Conservation (phyloP, 2,113 vertebrate species). For the Sakesphorus luctuosus region DNA sequence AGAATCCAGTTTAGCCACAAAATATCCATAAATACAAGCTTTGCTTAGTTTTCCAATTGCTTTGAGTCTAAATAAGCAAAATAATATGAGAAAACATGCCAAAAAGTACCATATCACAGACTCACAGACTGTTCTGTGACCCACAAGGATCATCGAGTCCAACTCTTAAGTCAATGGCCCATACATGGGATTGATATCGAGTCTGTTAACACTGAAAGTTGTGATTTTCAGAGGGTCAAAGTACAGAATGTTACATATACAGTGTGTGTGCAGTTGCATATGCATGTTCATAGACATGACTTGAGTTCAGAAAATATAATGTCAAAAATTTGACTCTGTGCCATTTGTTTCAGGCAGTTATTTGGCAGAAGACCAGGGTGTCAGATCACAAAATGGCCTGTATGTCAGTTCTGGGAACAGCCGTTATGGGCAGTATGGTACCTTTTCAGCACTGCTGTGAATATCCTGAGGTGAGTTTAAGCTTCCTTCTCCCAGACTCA, state of each 20-base stretch:
- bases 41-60: background rate
- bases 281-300: slow-evolving; percentile 66
- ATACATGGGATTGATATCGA: background rate
- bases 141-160: too few relatives aligned
- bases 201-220: slow-evolving; percentile 13
- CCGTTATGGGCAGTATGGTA: slow-evolving; percentile 84
- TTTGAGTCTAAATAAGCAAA: background rate
- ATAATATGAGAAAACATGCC: background rate
- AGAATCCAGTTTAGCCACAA: background rate
- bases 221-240: slow-evolving; percentile 39
- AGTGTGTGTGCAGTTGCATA: slow-evolving; percentile 50
- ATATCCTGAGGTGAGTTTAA: slow-evolving; percentile 84
- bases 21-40: background rate
- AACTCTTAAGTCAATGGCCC: too few relatives aligned
- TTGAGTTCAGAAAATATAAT: slow-evolving; percentile 73
- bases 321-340: slow-evolving; percentile 76
- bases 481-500: slow-evolving; percentile 13
- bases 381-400: slow-evolving; percentile 90
- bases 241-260: slow-evolving; percentile 71
- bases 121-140: too few relatives aligned
- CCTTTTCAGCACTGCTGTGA: slow-evolving; percentile 83
- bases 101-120: background rate
- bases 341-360: slow-evolving; percentile 85
- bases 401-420: slow-evolving; percentile 87
- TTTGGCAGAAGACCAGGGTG: slow-evolving; percentile 93